Evolutionary conservation across 2,797 vertebrate species (phyloP).

Genomic region (Tiaroga cobitis): DNA sequence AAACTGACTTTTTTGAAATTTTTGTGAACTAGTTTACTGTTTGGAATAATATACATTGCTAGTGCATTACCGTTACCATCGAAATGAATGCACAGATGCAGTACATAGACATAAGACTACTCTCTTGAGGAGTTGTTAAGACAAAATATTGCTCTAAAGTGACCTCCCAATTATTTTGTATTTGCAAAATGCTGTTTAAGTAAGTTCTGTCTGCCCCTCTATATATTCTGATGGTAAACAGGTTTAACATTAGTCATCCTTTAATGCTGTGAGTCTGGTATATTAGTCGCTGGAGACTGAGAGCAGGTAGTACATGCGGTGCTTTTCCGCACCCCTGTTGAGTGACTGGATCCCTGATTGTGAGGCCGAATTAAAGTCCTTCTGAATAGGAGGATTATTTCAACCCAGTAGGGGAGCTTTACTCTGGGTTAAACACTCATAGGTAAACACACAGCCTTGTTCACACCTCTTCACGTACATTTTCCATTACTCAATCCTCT

Average conservation of each 20-base stretch:
- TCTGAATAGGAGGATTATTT: conserved; percentile 52
- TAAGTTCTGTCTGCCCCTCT: not conserved
- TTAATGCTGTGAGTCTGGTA: conserved; percentile 6
- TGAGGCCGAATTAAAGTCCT: conserved; percentile 48
- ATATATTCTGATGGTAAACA: conserved; percentile 13
- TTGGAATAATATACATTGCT: too few relatives aligned
- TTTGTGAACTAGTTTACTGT: too few relatives aligned
- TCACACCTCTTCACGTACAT: conserved; percentile 30
- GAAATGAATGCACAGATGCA: too few relatives aligned
- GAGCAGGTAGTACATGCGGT: not conserved
- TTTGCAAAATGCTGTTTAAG: conserved; percentile 6
- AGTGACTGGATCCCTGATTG: conserved; percentile 43
- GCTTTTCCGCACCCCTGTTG: conserved; percentile 32
- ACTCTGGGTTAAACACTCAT: conserved; percentile 40
- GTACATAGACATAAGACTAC: not conserved
- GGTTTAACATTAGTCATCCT: conserved; percentile 37
- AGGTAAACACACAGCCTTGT: conserved; percentile 27
- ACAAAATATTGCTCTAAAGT: not conserved
- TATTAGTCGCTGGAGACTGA: conserved; percentile 10
- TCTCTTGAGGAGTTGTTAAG: not conserved
- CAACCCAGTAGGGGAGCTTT: conserved; percentile 42
- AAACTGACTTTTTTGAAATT: too few relatives aligned
- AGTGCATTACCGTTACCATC: not conserved
- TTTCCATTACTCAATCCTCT: conserved; percentile 41
- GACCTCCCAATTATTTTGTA: conserved; percentile 3